Percentiles rank a stretch among this genome's conserved stretches.
Conservation (phyloP, 2,113 vertebrate species). For the Pelobates fuscus region DNA sequence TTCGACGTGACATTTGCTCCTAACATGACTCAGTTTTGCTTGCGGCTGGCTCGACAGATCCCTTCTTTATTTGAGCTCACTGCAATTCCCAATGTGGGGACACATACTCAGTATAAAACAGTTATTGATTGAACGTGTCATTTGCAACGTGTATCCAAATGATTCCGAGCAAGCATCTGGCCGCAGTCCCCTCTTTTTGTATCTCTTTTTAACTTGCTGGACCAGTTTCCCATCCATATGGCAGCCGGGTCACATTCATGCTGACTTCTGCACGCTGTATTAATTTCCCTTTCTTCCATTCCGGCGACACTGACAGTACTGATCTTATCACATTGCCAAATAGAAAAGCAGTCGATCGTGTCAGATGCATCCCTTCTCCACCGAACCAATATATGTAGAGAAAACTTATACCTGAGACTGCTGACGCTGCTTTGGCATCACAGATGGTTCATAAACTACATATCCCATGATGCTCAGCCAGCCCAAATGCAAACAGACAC, state of each 20-base stretch:
- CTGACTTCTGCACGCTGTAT: constrained; percentile 42
- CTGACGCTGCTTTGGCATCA: too few relatives aligned
- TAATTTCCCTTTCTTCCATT: constrained; percentile 39
- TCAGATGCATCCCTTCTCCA: constrained; percentile 26
- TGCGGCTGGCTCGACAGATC: not conserved
- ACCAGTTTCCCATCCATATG: constrained; percentile 26
- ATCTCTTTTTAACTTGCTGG: constrained; percentile 4
- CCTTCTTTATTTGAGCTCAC: not conserved
- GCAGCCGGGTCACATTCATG: constrained; percentile 41
- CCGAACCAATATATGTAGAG: too few relatives aligned
- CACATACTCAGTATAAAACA: constrained; percentile 2
- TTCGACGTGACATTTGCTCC: not conserved
- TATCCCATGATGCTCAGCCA: too few relatives aligned
- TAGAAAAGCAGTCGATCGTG: constrained; percentile 23
- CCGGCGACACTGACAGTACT: constrained; percentile 31
- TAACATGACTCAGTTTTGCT: not conserved
- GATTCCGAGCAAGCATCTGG: constrained; percentile 8
- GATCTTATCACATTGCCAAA: constrained; percentile 29
- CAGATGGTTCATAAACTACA: too few relatives aligned
- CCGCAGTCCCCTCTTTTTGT: constrained; percentile 7
- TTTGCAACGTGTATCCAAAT: constrained; percentile 5
- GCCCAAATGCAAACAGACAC: too few relatives aligned
- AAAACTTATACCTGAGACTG: too few relatives aligned
- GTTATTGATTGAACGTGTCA: not conserved
- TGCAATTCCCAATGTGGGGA: not conserved